These are phyloP conservation scores for Drosophila subpulchrella DNA, from an alignment of 1,140 invertebrate species.

Conservation along the genomic window DNA sequence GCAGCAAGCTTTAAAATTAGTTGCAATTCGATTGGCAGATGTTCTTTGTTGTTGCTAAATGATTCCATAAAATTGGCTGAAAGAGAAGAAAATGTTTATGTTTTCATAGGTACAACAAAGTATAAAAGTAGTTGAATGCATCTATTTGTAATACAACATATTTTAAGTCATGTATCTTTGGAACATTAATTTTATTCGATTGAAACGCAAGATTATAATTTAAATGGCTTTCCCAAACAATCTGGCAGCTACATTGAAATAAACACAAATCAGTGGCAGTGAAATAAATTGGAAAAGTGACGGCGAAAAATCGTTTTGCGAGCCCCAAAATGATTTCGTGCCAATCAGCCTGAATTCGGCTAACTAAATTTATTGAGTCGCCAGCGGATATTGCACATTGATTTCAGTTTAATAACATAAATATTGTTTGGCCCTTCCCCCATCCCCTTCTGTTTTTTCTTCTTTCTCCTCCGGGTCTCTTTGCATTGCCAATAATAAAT, in stretches of 20 bases:
- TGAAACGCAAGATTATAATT: slow-evolving; percentile 17
- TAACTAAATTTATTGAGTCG: slow-evolving; percentile 59
- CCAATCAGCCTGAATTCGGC: slow-evolving; percentile 34
- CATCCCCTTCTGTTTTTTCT: not conserved
- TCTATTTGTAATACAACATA: not conserved
- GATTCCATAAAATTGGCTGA: slow-evolving; percentile 19
- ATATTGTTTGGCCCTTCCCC: slow-evolving; percentile 35
- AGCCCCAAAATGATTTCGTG: slow-evolving; percentile 21
- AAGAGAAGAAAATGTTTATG: slow-evolving; percentile 4
- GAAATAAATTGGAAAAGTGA: slow-evolving; percentile 33
- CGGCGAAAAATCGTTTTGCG: slow-evolving; percentile 10
- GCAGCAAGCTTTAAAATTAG: not conserved
- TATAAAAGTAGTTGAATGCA: too few species aligned
- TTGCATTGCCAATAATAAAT: slow-evolving; percentile 64
- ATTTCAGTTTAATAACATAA: slow-evolving; percentile 69
- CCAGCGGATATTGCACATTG: slow-evolving; percentile 66
- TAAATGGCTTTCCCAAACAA: slow-evolving; percentile 11
- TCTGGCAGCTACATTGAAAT: slow-evolving; percentile 23
- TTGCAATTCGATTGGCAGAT: too few species aligned
- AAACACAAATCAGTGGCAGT: slow-evolving; percentile 32
- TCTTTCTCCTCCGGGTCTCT: slow-evolving; percentile 28
- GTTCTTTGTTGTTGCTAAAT: not conserved
- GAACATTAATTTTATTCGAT: slow-evolving; percentile 7
- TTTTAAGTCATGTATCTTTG: not conserved
- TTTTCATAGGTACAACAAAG: not conserved